Conservation (phyloP, 2,888 invertebrate genomes). For the Epistrophe grossulariae region DNA sequence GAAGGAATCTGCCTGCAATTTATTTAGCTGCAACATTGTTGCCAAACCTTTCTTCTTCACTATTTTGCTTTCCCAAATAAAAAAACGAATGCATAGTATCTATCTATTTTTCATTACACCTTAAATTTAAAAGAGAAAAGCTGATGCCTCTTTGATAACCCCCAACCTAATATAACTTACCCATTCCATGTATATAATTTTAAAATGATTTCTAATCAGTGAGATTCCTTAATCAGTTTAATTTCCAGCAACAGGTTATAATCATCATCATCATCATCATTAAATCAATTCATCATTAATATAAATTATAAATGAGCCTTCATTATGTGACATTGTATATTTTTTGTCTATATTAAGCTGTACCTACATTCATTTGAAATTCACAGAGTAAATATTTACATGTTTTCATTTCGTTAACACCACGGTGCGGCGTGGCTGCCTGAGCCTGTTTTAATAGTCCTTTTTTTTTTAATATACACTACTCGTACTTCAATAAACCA, state of each 20-base stretch:
- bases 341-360: constrained; percentile 7
- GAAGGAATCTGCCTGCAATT: no score
- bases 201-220: neutral
- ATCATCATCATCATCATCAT: no score
- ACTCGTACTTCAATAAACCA: constrained; percentile 17
- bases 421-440: no score
- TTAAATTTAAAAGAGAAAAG: neutral
- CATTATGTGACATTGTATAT: neutral
- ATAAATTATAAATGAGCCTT: constrained; percentile 4
- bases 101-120: no score
- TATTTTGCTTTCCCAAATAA: no score
- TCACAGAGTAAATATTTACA: constrained; percentile 27
- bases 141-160: neutral
- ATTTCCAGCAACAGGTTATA: neutral
- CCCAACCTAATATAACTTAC: neutral
- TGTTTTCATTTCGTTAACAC: constrained; percentile 6
- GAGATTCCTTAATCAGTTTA: neutral
- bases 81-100: no score
- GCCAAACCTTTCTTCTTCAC: no score
- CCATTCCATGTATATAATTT: neutral
- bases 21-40: no score
- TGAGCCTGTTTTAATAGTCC: neutral
- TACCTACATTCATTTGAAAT: neutral
- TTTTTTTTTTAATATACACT: neutral
- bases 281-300: constrained; percentile 14